Conservation (phyloP, 2,113 vertebrate species). For the Entosphenus tridentatus region DNA sequence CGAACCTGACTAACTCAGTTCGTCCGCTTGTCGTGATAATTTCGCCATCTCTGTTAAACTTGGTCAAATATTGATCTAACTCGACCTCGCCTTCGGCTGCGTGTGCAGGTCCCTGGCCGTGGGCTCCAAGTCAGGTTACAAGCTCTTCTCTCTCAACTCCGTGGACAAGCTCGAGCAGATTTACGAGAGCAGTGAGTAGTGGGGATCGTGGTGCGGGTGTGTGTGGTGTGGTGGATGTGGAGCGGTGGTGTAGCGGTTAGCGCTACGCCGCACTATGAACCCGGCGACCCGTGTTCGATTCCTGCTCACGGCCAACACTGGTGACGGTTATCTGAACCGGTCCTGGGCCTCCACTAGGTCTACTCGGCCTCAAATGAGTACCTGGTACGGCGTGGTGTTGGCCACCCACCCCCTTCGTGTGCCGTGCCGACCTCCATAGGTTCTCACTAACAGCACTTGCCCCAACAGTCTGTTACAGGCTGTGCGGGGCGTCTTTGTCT, state of each 20-base stretch:
- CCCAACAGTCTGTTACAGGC: no score
- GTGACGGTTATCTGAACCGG: background rate
- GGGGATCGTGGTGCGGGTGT: background rate
- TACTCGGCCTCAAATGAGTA: no score
- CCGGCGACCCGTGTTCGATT: background rate
- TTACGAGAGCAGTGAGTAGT: conserved; percentile 95
- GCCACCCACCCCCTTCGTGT: no score
- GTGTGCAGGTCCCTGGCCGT: conserved; percentile 68
- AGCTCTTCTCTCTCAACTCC: conserved; percentile 91
- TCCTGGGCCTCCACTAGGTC: background rate
- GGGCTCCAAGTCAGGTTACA: conserved; percentile 93
- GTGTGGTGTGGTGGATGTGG: background rate
- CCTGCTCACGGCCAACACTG: background rate
- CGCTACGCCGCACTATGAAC: background rate
- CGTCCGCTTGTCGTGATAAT: background rate
- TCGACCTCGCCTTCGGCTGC: background rate
- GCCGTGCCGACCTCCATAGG: no score
- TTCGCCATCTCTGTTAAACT: background rate
- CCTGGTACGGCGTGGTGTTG: no score
- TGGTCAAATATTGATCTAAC: background rate
- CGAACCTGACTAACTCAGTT: background rate
- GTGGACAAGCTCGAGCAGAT: conserved; percentile 99
- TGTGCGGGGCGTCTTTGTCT: background rate
- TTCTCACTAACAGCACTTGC: no score
- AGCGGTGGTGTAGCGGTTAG: background rate